Evolutionary conservation across 2,113 vertebrate species (phyloP).

Genomic region (Oncorhynchus masou): DNA sequence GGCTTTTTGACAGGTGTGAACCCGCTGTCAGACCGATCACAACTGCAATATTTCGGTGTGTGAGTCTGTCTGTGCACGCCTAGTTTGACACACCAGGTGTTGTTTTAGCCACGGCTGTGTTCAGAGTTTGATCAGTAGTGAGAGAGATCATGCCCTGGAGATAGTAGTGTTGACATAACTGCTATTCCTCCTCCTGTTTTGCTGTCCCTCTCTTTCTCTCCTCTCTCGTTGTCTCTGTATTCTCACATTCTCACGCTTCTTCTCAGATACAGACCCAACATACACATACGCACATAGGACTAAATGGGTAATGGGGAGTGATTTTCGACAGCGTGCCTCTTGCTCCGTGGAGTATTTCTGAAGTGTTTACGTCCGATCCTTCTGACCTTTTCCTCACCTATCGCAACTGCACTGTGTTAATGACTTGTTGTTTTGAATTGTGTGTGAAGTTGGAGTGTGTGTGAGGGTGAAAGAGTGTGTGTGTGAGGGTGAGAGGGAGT

Average conservation of each 20-base stretch:
- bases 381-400: neutral
- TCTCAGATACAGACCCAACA: neutral
- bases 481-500: neutral
- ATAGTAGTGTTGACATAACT: neutral
- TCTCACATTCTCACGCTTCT: neutral
- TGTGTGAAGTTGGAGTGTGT: neutral
- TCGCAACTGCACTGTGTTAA: too few species aligned
- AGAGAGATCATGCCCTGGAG: neutral
- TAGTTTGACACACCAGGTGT: neutral
- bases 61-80: neutral
- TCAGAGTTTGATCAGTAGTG: neutral
- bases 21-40: constrained; percentile 10
- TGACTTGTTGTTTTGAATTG: too few species aligned
- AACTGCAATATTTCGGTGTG: constrained; percentile 5
- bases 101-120: neutral
- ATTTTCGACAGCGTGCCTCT: neutral
- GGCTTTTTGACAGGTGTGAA: too few species aligned
- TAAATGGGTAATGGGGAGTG: neutral
- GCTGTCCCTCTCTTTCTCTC: neutral
- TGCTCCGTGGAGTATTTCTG: neutral
- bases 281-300: neutral
- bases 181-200: neutral
- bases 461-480: neutral
- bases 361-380: neutral
- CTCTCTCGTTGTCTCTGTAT: neutral